phyloP scores from a whole-genome alignment of 1,140 invertebrate species.

The Ridgeia piscesae region DNA sequence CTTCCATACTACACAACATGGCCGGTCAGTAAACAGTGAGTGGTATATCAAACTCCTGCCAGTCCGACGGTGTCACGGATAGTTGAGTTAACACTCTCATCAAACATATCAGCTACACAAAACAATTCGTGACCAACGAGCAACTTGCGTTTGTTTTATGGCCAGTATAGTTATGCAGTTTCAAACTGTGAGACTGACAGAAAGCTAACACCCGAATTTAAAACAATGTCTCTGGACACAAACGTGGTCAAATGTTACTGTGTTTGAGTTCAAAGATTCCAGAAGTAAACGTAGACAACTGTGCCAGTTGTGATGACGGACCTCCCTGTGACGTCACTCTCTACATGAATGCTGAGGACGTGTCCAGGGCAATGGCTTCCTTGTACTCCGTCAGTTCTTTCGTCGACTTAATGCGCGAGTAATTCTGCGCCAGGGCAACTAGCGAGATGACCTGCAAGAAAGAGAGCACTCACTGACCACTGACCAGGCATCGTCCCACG shows the following conservation, averaged over 20 bases:
- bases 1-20: too few species aligned
- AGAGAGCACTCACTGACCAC: slow-evolving; percentile 23
- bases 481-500: neutral
- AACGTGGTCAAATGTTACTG: neutral
- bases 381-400: slow-evolving; percentile 54
- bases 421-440: slow-evolving; percentile 92
- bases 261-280: neutral
- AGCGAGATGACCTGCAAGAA: slow-evolving; percentile 79
- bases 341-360: neutral
- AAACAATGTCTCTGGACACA: neutral
- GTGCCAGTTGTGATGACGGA: neutral
- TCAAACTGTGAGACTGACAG: neutral
- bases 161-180: neutral
- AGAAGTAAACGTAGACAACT: neutral
- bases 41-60: too few species aligned
- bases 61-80: too few species aligned
- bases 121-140: too few species aligned
- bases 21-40: too few species aligned
- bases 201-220: neutral
- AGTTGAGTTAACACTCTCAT: too few species aligned
- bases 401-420: slow-evolving; percentile 80
- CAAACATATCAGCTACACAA: too few species aligned
- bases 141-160: too few species aligned
- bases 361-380: slow-evolving; percentile 42
- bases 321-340: neutral